Evolutionary conservation across 2,888 invertebrate genomes (phyloP), one percentile per base, ranked within the genome.

Genomic region (Smittia sp.): DNA sequence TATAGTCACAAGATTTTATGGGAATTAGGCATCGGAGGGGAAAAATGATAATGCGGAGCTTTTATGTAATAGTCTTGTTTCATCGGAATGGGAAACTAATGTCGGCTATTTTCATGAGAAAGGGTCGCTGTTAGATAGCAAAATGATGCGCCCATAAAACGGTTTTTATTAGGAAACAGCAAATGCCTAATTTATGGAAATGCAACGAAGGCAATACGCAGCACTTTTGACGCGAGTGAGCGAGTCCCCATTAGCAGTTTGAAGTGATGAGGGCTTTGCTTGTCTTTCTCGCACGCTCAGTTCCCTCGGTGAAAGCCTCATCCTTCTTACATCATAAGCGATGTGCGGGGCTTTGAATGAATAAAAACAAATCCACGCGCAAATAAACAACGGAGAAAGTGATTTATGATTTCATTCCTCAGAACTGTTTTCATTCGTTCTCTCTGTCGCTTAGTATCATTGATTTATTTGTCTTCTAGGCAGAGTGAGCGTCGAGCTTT

Each of bases 391-490:
- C 66, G 32, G 38, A 13, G 46, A 69, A 69, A 20, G 68, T 68
- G 69, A 69, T 69, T 69, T 69, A 69, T 69, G 52, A 32, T n/a
- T 46, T 69, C 69, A 41, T 32, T 52, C 25, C n/a, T 69, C 52
- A 54, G 46, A 46, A 46, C 11, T 69, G 52, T 52, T 54, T 69
- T 46, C 15, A n/a, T 15, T 46, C n/a, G 25, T 15, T 24, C 22
- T 67, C 41, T 41, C 46, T 46, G 15, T 24, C 67, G 69, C 54
- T 69, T 69, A 69, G 52, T 69, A 69, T 69, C 69, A 69, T 69
- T 69, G 69, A 69, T 69, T 69, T 69, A 69, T 69, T 69, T 54
- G 54, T 54, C 27, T 69, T 69, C 27, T 54, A 69, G 27, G 69
- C 52, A 52, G 52, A 69, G 32, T 67, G 24, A 68, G 46, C 46